A percentile compares a stretch with the other conserved stretches of the same genome.
phyloP scores from a whole-genome alignment of 1,140 invertebrate species.

The Zaprionus vittiger region DNA sequence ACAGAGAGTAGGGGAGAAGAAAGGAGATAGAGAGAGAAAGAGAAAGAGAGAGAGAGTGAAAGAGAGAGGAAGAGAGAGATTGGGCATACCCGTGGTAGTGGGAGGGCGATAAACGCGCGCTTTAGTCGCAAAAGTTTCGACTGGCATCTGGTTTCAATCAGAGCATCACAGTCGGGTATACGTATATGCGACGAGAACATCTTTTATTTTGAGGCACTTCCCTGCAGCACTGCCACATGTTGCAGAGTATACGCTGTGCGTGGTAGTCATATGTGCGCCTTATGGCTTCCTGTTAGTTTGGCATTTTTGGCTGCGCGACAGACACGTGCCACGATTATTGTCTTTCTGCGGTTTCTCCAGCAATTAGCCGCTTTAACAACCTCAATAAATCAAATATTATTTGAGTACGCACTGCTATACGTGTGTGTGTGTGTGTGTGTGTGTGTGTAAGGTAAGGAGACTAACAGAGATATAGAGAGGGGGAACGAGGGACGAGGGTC shows the following conservation, averaged over 20 bases:
- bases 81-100: too few relatives aligned
- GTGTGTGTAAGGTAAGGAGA: neutral
- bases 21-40: conserved; percentile 3
- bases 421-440: neutral
- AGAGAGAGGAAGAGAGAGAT: neutral
- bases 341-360: conserved; percentile 20
- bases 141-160: neutral
- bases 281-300: conserved; percentile 13
- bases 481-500: neutral
- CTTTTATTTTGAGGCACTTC: neutral
- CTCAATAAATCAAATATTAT: conserved; percentile 28
- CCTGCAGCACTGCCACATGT: neutral
- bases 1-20: neutral
- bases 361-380: conserved; percentile 22
- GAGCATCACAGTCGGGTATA: neutral
- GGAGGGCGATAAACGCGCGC: neutral
- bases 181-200: too few relatives aligned
- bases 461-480: neutral
- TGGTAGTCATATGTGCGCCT: too few relatives aligned
- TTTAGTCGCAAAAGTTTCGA: neutral
- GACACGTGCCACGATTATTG: conserved; percentile 30
- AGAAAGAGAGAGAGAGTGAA: neutral
- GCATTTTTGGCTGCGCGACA: conserved; percentile 16
- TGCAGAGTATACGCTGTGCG: conserved; percentile 4
- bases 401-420: neutral